phyloP scores from a whole-genome alignment of 2,113 vertebrate genomes.

The Tyto alba region DNA sequence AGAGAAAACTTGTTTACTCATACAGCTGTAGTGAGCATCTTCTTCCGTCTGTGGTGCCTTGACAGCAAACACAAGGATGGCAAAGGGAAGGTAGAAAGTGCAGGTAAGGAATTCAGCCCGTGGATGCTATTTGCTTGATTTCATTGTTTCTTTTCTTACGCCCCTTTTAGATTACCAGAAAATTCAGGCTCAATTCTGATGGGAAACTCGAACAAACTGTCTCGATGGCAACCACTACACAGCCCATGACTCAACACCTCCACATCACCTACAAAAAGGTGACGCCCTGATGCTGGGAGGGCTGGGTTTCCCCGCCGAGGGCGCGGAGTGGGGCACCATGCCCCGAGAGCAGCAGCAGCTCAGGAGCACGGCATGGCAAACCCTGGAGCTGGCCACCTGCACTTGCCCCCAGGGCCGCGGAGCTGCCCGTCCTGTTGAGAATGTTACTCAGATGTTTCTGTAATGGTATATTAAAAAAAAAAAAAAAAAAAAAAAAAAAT shows the following conservation, averaged over 20 bases:
- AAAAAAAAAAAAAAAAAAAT: constrained; percentile 71
- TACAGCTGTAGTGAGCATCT: neutral
- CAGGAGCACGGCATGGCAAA: neutral
- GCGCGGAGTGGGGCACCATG: neutral
- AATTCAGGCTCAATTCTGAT: constrained; percentile 86
- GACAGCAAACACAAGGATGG: neutral
- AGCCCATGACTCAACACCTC: constrained; percentile 88
- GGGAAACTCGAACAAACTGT: constrained; percentile 93
- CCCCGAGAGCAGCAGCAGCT: neutral
- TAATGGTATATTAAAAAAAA: constrained; percentile 54
- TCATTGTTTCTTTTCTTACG: neutral
- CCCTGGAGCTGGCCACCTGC: neutral
- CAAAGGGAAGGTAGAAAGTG: neutral
- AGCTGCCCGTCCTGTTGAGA: neutral
- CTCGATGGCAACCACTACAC: constrained; percentile 91
- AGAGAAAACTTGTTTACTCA: neutral
- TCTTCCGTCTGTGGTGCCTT: accelerated
- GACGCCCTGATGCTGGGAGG: constrained; percentile 53
- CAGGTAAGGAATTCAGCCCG: neutral
- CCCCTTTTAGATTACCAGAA: constrained; percentile 80
- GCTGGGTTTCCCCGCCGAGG: neutral
- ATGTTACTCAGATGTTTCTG: constrained; percentile 43
- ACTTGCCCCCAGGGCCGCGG: accelerated
- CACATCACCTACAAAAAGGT: constrained; percentile 86
- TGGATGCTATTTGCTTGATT: neutral